Percentiles rank a stretch among this genome's conserved stretches.
phyloP scores from a whole-genome alignment of 2,113 vertebrate genomes.

The Peromyscus californicus region DNA sequence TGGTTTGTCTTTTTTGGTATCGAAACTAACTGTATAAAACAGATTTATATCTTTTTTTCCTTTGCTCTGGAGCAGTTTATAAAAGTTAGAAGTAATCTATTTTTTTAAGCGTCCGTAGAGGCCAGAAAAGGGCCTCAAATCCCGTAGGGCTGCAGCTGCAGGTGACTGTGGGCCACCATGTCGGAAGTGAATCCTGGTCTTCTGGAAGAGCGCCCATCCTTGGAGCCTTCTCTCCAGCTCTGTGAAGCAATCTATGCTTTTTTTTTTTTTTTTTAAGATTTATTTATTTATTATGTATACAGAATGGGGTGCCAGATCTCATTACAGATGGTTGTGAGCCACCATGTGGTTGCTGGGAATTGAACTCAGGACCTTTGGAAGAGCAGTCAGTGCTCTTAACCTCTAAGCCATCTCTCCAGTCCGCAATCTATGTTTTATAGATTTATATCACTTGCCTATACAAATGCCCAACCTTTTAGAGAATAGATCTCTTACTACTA shows the following conservation, averaged over 20 bases:
- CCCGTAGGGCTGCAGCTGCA: neutral
- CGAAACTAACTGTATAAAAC: neutral
- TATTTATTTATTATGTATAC: too few species aligned
- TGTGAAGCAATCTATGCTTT: neutral
- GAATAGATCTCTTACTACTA: neutral
- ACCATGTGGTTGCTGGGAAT: too few species aligned
- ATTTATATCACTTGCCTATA: constrained; percentile 19
- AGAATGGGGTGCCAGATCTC: too few species aligned
- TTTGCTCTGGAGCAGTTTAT: constrained; percentile 25
- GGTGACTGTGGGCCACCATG: neutral
- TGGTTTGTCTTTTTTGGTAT: constrained; percentile 39
- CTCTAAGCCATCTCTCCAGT: too few species aligned
- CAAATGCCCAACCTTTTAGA: neutral
- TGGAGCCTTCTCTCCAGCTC: neutral
- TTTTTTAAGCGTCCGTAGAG: neutral
- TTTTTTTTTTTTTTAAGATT: too few species aligned
- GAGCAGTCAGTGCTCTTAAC: too few species aligned
- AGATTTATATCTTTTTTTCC: neutral
- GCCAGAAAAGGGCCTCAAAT: neutral
- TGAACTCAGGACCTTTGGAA: too few species aligned
- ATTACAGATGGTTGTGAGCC: too few species aligned
- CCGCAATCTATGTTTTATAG: neutral
- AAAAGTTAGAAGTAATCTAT: constrained; percentile 25
- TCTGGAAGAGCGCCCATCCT: too few species aligned
- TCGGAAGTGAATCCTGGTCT: neutral